Evolutionary conservation across 2,797 vertebrate species (phyloP).

Genomic region (Hydrophis major): DNA sequence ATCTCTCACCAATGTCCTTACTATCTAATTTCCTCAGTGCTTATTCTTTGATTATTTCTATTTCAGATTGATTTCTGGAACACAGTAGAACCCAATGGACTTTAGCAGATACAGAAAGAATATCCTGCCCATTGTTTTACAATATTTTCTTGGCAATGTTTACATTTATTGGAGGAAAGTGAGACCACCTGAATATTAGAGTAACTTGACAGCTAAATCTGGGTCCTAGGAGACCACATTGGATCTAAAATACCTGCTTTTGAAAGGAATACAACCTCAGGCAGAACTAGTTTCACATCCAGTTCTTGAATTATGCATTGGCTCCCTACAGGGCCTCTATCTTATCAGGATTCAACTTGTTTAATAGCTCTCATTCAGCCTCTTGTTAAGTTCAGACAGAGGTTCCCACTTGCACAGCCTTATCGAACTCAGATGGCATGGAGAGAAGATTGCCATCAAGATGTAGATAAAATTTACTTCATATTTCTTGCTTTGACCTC

Average conservation of each 20-base stretch:
- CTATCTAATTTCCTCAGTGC: neutral
- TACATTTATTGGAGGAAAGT: neutral
- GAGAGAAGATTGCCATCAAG: neutral
- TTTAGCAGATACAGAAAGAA: neutral
- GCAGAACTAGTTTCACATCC: neutral
- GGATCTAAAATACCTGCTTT: neutral
- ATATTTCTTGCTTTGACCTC: neutral
- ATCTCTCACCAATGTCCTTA: neutral
- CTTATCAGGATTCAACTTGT: constrained; percentile 5
- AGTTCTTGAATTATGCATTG: neutral
- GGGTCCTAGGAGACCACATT: neutral
- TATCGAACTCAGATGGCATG: neutral
- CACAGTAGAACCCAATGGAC: neutral
- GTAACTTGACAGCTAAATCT: constrained; percentile 15
- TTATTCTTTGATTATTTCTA: neutral
- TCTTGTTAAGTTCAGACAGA: neutral
- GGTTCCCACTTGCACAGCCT: neutral
- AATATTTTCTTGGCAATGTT: neutral
- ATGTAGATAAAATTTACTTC: neutral
- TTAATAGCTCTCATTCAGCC: neutral
- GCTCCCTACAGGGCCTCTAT: neutral
- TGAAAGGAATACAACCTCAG: neutral
- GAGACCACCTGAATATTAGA: neutral
- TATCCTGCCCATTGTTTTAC: neutral
- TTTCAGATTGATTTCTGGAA: neutral